Conservation (phyloP, 2,888 invertebrate genomes). For the Hermaeophaga mercurialis region DNA sequence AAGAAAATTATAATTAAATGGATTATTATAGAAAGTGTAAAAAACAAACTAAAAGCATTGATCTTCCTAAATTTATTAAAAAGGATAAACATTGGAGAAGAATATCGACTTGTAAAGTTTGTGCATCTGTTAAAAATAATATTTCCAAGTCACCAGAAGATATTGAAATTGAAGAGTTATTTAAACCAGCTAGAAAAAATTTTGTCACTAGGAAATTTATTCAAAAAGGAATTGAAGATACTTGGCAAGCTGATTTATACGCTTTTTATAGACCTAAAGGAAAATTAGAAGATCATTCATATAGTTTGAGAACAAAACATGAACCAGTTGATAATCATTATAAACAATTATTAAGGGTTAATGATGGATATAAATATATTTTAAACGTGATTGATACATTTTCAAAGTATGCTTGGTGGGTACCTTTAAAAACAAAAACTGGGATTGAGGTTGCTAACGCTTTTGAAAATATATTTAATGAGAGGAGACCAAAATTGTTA, state of each 20-base stretch:
- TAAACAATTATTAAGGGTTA: not conserved
- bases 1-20: too few species aligned
- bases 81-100: not conserved
- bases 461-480: constrained; percentile 8
- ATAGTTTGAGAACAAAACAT: constrained; percentile 8
- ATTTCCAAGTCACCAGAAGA: constrained; percentile 4
- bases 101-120: not conserved
- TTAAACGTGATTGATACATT: not conserved
- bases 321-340: not conserved
- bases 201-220: constrained; percentile 11
- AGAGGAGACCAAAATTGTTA: not conserved
- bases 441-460: constrained; percentile 5
- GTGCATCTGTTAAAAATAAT: constrained; percentile 1
- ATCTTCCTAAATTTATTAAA: too few species aligned
- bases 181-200: constrained; percentile 7
- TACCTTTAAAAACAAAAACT: constrained; percentile 1
- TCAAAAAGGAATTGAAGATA: constrained; percentile 16
- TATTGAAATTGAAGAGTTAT: constrained; percentile 8
- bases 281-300: constrained; percentile 11
- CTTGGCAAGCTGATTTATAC: constrained; percentile 11
- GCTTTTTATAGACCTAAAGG: constrained; percentile 6
- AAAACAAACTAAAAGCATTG: too few species aligned
- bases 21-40: too few species aligned
- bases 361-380: too few species aligned
- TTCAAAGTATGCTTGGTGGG: not conserved